Percentiles rank a stretch among this genome's conserved stretches.
phyloP scores from a whole-genome alignment of 1,140 invertebrate genomes.

The Callitettix versicolor region DNA sequence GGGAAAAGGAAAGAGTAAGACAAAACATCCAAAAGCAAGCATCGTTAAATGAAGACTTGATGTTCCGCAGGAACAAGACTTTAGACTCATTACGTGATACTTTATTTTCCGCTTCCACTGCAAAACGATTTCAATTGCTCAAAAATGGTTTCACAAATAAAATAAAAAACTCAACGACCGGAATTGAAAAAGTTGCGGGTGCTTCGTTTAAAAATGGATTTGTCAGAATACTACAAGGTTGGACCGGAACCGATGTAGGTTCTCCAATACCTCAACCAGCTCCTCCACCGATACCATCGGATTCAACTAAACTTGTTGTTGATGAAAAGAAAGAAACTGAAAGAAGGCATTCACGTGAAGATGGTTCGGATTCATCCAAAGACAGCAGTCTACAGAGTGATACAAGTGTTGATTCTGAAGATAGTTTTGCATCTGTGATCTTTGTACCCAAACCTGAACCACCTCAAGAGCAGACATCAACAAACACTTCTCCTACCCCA shows the following conservation, averaged over 20 bases:
- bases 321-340: conserved; percentile 35
- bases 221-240: conserved; percentile 62
- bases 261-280: conserved; percentile 14
- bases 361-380: conserved; percentile 83
- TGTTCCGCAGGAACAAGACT: conserved; percentile 54
- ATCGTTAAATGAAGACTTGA: conserved; percentile 76
- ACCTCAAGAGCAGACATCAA: conserved; percentile 40
- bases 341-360: conserved; percentile 60
- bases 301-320: conserved; percentile 28
- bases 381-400: conserved; percentile 86
- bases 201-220: conserved; percentile 50
- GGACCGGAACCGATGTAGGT: conserved; percentile 36
- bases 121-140: conserved; percentile 70
- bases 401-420: conserved; percentile 84
- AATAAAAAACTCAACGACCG: conserved; percentile 66
- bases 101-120: conserved; percentile 57
- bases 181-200: conserved; percentile 67
- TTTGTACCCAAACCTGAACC: conserved; percentile 61
- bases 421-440: conserved; percentile 84
- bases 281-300: conserved; percentile 16
- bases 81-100: conserved; percentile 61
- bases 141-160: conserved; percentile 72
- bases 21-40: conserved; percentile 81
- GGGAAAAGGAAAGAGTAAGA: conserved; percentile 72
- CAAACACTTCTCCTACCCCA: conserved; percentile 35